phyloP scores from a whole-genome alignment of 2,797 vertebrate species.

The Danio tinwini region DNA sequence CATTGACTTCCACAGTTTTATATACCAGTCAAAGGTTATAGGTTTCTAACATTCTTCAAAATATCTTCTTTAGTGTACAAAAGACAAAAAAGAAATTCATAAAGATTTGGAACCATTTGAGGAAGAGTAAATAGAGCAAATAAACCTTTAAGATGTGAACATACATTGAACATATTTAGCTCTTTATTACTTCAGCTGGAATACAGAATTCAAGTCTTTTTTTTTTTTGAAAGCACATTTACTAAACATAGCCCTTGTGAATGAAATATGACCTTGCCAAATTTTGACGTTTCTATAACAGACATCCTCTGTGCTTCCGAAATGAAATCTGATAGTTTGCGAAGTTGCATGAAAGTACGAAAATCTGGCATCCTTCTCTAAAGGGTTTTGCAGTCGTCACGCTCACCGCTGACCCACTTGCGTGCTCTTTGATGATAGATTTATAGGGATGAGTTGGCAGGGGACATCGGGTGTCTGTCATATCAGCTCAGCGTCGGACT shows the following conservation, averaged over 20 bases:
- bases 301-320: background rate
- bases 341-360: constrained; percentile 13
- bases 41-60: too few species aligned
- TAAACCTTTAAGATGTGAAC: too few species aligned
- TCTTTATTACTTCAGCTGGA: background rate
- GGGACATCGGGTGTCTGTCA: constrained; percentile 44
- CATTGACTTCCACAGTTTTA: background rate
- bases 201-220: background rate
- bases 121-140: too few species aligned
- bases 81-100: too few species aligned
- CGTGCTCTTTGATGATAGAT: constrained; percentile 53
- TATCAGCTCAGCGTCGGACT: constrained; percentile 49
- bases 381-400: constrained; percentile 26
- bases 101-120: too few species aligned
- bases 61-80: too few species aligned
- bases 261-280: background rate
- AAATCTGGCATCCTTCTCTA: constrained; percentile 6
- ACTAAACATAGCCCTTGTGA: background rate
- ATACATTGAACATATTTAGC: background rate
- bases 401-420: constrained; percentile 43
- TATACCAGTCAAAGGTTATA: too few species aligned
- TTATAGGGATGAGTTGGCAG: constrained; percentile 54
- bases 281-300: background rate
- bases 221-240: background rate
- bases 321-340: constrained; percentile 27